Evolutionary conservation across 2,113 vertebrate genomes (phyloP), one percentile per base, ranked within the genome.

Genomic region (Xyrauchen texanus): DNA sequence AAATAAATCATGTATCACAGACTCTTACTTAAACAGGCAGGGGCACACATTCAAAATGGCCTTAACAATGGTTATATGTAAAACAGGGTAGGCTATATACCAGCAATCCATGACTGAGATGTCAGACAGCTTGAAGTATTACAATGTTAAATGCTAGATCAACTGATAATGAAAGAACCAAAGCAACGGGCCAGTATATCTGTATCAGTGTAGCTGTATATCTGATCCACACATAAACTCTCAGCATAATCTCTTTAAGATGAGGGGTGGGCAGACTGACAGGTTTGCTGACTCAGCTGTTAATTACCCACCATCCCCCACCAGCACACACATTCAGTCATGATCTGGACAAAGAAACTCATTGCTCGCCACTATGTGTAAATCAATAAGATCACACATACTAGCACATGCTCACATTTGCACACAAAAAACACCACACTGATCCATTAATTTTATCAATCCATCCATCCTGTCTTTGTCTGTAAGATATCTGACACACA

Each of bases 381-480:
- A 87, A 91, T 89, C 85, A 69, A 87, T 81, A 71, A 64, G 9
- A 80, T 75, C 72, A 83, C 77, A 9, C 44, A 62, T 5, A 34
- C 69, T 72, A 47, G 60, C 44, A 47, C n/a, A 47, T 47, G 55
- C 42, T 73, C 55, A 60, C 55, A 12, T 55, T 47, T 15, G 60
- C 53, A 16, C 55, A 34, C 21, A 34, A 34, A 34, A 34, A 1
- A 1, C 13, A 42, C 4, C 51, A 55, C 34, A 58, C 15, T 66
- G 16, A 45, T 81, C 15, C 71, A 47, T 55, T 34, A 15, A n/a
- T 77, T 79, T 70, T 72, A 62, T 74, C 84, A 68, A 34, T 1
- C 21, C 21, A 34, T 34, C 21, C 21, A 34, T 34, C 21, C 21
- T 34, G 21, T 34, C 21, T 34, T 34, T 1, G 21, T 34, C 21